Evolutionary conservation across 37 sponge, comb jelly and placozoan genomes (phyloP).

Genomic region (Spongilla lacustris): DNA sequence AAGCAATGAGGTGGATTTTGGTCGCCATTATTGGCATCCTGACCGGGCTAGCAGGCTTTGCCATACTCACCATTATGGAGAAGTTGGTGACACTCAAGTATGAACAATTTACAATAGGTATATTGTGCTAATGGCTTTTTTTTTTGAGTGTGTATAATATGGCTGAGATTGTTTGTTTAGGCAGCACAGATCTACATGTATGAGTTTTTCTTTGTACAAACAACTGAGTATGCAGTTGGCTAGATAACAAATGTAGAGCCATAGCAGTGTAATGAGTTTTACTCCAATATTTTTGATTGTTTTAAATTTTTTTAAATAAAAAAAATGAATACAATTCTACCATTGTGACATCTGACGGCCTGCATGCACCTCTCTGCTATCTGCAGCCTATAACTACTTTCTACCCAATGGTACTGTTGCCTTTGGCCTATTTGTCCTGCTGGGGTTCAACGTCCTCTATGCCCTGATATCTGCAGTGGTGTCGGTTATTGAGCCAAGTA

Average conservation of each 20-base stretch:
- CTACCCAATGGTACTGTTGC: constrained; percentile 32
- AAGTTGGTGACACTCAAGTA: constrained; percentile 47
- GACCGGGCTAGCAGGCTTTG: constrained; percentile 67
- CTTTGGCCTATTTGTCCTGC: constrained; percentile 54
- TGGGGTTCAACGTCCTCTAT: constrained; percentile 69
- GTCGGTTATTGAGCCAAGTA: constrained; percentile 63
- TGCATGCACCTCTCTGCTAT: neutral
- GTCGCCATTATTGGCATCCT: constrained; percentile 58
- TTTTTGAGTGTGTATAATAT: no score
- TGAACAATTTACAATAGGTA: neutral
- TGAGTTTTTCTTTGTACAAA: no score
- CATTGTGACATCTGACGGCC: no score
- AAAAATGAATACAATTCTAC: no score
- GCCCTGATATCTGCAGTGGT: constrained; percentile 65
- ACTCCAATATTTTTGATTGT: no score
- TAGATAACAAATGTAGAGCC: no score
- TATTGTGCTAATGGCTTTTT: no score
- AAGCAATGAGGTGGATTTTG: constrained; percentile 51
- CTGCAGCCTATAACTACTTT: neutral
- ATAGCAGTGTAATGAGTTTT: no score
- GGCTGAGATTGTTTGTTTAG: no score
- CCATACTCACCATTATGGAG: constrained; percentile 64
- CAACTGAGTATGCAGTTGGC: no score
- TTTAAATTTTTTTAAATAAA: no score
- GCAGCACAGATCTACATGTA: no score